A percentile compares a stretch with the other conserved stretches of the same genome.
These are phyloP conservation scores for Thyatira batis DNA, from an alignment of 2,888 invertebrate genomes.

Conservation along the genomic window DNA sequence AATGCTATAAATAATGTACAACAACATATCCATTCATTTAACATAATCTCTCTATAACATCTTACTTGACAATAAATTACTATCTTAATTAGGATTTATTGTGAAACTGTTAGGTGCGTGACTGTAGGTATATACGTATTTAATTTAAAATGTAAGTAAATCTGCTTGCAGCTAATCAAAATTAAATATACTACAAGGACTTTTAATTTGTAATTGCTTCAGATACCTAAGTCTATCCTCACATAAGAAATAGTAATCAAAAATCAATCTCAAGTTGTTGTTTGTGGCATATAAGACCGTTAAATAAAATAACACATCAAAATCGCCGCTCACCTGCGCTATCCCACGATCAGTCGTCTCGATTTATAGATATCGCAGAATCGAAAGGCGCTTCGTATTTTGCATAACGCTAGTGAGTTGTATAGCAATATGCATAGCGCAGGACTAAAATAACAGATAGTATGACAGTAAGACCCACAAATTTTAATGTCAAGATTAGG, in stretches of 20 bases:
- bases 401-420: slow-evolving; percentile 74
- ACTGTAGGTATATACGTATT: too few relatives aligned
- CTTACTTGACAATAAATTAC: not conserved
- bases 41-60: not conserved
- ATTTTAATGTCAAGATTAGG: slow-evolving; percentile 15
- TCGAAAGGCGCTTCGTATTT: slow-evolving; percentile 77
- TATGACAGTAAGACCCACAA: slow-evolving; percentile 35
- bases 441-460: slow-evolving; percentile 53
- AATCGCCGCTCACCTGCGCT: slow-evolving; percentile 70
- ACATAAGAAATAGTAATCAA: not conserved
- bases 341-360: slow-evolving; percentile 75
- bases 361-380: slow-evolving; percentile 75
- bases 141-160: too few relatives aligned
- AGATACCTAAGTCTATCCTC: too few relatives aligned
- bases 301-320: slow-evolving; percentile 67
- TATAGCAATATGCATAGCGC: slow-evolving; percentile 65
- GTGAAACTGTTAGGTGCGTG: too few relatives aligned
- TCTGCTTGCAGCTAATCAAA: not conserved
- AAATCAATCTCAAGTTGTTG: not conserved
- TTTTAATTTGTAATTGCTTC: not conserved
- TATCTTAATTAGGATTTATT: too few relatives aligned
- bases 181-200: not conserved
- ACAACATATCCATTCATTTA: not conserved
- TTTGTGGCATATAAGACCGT: slow-evolving; percentile 40
- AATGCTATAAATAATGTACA: not conserved